Conservation (phyloP, 2,113 vertebrate genomes). For the Alexandromys fortis region DNA sequence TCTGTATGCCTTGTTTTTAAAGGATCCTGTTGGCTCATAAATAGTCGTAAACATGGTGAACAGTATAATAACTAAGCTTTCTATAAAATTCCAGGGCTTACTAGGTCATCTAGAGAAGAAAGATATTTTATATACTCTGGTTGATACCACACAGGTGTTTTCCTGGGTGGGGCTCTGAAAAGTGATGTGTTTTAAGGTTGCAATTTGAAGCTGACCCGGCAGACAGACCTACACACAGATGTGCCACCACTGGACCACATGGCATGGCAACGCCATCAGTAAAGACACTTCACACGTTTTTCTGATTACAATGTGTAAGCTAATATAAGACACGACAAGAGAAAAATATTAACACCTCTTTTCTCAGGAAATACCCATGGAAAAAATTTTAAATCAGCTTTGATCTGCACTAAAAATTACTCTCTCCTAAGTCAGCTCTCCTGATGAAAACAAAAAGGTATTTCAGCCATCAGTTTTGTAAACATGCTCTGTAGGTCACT, state of each 20-base stretch:
- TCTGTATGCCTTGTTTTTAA: not conserved
- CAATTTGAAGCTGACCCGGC: not conserved
- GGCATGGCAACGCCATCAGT: not conserved
- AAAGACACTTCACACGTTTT: conserved; percentile 7
- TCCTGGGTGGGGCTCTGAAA: not conserved
- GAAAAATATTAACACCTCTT: not conserved
- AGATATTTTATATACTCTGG: not conserved
- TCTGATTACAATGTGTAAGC: not conserved
- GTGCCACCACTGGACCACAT: not conserved
- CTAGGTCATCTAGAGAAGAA: not conserved
- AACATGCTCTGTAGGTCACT: not conserved
- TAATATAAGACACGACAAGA: not conserved
- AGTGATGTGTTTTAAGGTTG: not conserved
- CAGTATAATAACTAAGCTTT: not conserved
- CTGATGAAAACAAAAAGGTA: not conserved
- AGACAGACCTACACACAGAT: not conserved
- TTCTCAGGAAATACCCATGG: conserved; percentile 34
- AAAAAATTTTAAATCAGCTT: conserved; percentile 50
- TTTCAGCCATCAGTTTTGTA: not conserved
- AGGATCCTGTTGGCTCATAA: not conserved
- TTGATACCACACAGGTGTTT: conserved; percentile 28
- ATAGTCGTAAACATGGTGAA: not conserved
- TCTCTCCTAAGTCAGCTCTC: conserved; percentile 26
- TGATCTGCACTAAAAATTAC: conserved; percentile 50
- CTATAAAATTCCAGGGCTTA: conserved; percentile 17